Evolutionary conservation across 2,113 vertebrate species (phyloP), one percentile per base, ranked within the genome.

Genomic region (Rhegmatorhina hoffmannsi): DNA sequence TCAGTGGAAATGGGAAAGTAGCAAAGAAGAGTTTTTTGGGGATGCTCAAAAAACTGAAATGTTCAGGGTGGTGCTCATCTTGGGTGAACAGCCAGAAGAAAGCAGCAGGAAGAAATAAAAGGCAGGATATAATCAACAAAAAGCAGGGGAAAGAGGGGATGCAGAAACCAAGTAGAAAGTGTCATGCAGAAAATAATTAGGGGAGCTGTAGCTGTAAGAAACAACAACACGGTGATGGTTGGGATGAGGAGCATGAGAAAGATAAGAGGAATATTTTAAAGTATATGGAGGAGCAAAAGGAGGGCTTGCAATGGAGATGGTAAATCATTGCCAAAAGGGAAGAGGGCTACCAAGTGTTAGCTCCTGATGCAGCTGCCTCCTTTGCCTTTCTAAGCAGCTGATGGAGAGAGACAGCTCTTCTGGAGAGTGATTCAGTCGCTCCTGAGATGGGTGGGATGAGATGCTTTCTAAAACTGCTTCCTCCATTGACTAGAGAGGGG

Each of bases 401-500:
- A 97, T 89, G 94, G 94, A 80, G 95, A 94, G 84, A 97, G 34
- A 81, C 80, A 90, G 80, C 60, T 94, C 95, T 95, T 84, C 91
- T 95, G 86, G 73, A 84, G 89, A 56, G 91, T 97, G 96, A 97
- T 94, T 96, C 86, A 93, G 91, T 55, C 15, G 0, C 47, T 96
- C 95, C 94, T 93, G 86, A 78, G 91, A 93, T 95, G 83, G 96
- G 95, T 97, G 94, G 92, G 96, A 78, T 93, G 96, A 95, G 83
- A 16, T 9, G 50, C 75, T 91, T 95, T 94, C 94, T 96, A 94
- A 89, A 96, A 93, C 91, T 19, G 43, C 89, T 84, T 93, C 68
- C 77, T 94, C 92, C 96, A 95, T 95, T 97, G 96, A 96, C 90
- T 94, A 36, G 94, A 87, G 95, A 95, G 94, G 95, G 80, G 92